A percentile compares a stretch with the other conserved stretches of the same genome.
phyloP scores from a whole-genome alignment of 2,888 invertebrate genomes.

The Heteromyza rotundicornis region DNA sequence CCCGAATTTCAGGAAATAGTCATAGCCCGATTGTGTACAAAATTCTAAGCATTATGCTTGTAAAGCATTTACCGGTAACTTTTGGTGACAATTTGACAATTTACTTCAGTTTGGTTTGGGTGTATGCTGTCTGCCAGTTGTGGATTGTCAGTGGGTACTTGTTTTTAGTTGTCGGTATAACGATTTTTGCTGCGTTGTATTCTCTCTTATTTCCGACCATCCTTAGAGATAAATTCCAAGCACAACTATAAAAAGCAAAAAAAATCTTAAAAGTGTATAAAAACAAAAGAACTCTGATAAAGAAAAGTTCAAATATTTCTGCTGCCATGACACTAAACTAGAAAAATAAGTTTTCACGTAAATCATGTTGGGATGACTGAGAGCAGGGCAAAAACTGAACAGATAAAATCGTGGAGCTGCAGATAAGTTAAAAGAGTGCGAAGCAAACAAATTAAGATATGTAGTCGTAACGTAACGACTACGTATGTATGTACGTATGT shows the following conservation, averaged over 20 bases:
- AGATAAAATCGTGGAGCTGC: not conserved
- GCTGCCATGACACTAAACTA: constrained; percentile 11
- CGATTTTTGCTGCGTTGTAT: not conserved
- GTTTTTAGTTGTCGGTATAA: not conserved
- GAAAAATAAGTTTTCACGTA: not conserved
- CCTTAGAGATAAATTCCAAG: constrained; percentile 13
- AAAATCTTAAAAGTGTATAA: constrained; percentile 17
- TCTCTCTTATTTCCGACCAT: not conserved
- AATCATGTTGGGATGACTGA: constrained; percentile 5
- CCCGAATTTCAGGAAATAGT: not conserved
- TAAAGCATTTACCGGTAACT: not conserved
- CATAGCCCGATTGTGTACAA: not conserved
- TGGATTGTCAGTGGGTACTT: not conserved
- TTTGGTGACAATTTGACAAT: not conserved
- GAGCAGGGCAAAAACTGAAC: not conserved
- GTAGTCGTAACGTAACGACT: too few species aligned
- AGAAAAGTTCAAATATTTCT: constrained; percentile 18
- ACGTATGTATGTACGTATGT: too few species aligned
- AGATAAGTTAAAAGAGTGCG: not conserved
- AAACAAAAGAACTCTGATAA: constrained; percentile 2
- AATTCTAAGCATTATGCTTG: not conserved
- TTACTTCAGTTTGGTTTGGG: not conserved
- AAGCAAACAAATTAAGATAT: constrained; percentile 15
- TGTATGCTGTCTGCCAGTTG: not conserved
- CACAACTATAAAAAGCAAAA: constrained; percentile 8